Conservation (phyloP, 2,797 vertebrate genomes). For the Manis pentadactyla region DNA sequence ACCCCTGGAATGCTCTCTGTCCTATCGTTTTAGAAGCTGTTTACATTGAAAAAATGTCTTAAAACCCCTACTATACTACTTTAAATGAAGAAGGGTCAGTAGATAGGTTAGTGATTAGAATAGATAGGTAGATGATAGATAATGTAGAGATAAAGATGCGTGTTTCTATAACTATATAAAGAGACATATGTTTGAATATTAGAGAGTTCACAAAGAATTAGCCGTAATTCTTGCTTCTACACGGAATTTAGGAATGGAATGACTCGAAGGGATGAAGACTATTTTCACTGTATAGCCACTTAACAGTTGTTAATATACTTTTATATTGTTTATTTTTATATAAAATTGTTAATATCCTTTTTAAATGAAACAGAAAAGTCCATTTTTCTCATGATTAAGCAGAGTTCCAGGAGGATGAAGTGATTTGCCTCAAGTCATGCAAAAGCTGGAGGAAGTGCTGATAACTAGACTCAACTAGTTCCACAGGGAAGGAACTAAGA, state of each 20-base stretch:
- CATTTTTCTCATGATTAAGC: neutral
- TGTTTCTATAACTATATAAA: neutral
- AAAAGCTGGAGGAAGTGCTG: neutral
- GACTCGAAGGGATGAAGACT: neutral
- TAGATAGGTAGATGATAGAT: no score
- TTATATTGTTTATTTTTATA: no score
- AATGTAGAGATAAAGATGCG: no score
- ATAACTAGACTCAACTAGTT: neutral
- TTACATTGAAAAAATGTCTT: neutral
- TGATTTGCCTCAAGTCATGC: neutral
- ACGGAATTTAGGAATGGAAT: neutral
- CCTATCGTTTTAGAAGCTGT: neutral
- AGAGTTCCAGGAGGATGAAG: neutral
- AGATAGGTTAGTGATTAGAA: no score
- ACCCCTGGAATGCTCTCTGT: neutral
- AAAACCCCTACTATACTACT: neutral
- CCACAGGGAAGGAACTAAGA: neutral
- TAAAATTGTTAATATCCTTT: neutral
- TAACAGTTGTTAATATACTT: neutral
- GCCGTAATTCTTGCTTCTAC: neutral
- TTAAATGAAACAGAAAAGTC: neutral
- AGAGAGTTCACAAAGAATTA: neutral
- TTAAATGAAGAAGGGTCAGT: no score
- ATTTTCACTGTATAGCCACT: neutral
- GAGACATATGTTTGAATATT: neutral